These are phyloP conservation scores for Geotrypetes seraphini DNA, from an alignment of 2,797 vertebrate genomes.

Conservation along the genomic window DNA sequence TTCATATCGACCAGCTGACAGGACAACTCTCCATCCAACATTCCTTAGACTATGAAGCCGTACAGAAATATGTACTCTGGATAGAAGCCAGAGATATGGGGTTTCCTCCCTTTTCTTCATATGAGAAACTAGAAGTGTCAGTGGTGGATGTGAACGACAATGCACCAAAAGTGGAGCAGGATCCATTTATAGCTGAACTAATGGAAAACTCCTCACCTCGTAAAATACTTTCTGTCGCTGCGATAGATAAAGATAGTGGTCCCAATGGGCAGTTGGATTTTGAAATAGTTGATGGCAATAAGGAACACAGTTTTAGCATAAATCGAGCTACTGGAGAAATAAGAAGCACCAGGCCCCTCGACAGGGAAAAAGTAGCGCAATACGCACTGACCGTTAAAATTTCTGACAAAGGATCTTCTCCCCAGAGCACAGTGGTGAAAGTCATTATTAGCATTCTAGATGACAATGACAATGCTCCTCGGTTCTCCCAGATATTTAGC, in stretches of 20 bases:
- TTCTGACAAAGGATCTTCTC: constrained; percentile 70
- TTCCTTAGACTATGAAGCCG: constrained; percentile 80
- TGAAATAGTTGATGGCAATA: constrained; percentile 77
- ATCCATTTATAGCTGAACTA: constrained; percentile 79
- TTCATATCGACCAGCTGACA: constrained; percentile 84
- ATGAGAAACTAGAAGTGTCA: constrained; percentile 78
- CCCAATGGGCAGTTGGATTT: constrained; percentile 84
- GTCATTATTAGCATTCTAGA: constrained; percentile 80
- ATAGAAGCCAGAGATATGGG: constrained; percentile 89
- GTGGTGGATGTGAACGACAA: constrained; percentile 92
- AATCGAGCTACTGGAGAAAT: constrained; percentile 81
- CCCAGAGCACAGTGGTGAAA: constrained; percentile 70
- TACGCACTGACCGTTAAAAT: constrained; percentile 76
- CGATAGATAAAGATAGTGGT: constrained; percentile 78
- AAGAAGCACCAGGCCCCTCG: constrained; percentile 71
- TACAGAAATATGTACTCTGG: constrained; percentile 87
- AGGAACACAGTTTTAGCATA: constrained; percentile 80
- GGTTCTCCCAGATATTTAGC: constrained; percentile 95
- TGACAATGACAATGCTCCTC: constrained; percentile 91
- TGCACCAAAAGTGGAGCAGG: constrained; percentile 70
- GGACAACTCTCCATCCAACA: constrained; percentile 77
- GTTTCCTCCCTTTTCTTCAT: constrained; percentile 92
- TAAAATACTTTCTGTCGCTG: constrained; percentile 71
- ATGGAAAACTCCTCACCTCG: constrained; percentile 82
- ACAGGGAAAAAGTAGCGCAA: constrained; percentile 75